Conservation (phyloP, 2,888 invertebrate species). For the Drosophila cognata region DNA sequence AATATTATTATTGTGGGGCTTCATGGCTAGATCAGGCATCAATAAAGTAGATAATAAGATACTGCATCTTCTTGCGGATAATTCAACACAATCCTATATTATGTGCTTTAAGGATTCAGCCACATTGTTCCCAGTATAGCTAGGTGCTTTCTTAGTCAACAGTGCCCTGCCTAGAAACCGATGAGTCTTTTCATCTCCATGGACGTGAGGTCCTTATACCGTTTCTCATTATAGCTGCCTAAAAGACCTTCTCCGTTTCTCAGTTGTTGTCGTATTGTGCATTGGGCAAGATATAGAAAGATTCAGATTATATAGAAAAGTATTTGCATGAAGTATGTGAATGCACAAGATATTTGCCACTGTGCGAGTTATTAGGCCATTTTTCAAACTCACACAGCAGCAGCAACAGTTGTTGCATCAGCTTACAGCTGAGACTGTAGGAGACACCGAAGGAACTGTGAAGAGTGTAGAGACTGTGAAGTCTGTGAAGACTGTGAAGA, state of each 20-base stretch:
- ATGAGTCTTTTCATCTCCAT: neutral
- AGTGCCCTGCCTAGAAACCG: neutral
- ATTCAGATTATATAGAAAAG: too few species aligned
- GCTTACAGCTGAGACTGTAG: conserved; percentile 1
- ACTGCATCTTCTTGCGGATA: neutral
- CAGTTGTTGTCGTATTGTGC: too few species aligned
- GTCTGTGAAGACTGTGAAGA: conserved; percentile 2
- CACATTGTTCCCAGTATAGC: neutral
- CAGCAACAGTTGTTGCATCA: conserved; percentile 38
- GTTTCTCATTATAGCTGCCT: too few species aligned
- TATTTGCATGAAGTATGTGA: neutral
- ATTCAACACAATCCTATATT: neutral
- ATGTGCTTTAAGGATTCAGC: neutral
- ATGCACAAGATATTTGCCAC: conserved; percentile 12
- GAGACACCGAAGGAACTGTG: conserved; percentile 8
- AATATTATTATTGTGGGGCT: too few species aligned
- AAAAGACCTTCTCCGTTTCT: too few species aligned
- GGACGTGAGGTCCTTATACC: too few species aligned
- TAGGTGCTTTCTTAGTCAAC: neutral
- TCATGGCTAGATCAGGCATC: too few species aligned
- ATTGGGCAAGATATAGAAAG: neutral
- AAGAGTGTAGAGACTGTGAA: conserved; percentile 4
- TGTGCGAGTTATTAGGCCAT: conserved; percentile 44
- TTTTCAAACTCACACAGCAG: conserved; percentile 38
- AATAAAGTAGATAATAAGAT: neutral